These are phyloP conservation scores for Halcyon badia DNA, from an alignment of 2,797 vertebrate species.

Conservation along the genomic window DNA sequence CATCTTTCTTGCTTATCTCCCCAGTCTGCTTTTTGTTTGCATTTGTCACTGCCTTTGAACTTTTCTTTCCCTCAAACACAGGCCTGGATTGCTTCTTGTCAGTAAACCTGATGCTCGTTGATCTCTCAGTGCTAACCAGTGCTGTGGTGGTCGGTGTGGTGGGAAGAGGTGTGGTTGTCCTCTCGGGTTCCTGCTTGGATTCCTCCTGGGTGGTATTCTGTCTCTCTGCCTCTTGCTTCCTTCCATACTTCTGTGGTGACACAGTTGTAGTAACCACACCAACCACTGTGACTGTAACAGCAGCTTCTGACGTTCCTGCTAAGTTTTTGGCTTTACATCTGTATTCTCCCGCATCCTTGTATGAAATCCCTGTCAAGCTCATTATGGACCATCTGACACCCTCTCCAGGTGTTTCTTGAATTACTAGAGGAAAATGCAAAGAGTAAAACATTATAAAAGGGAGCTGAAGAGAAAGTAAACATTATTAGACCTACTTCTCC, in stretches of 20 bases:
- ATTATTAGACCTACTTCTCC: neutral
- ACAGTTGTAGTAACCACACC: slow-evolving; percentile 81
- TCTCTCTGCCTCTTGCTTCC: slow-evolving; percentile 51
- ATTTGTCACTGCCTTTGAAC: slow-evolving; percentile 26
- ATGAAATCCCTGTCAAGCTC: slow-evolving; percentile 89
- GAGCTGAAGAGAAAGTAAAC: neutral
- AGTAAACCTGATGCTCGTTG: neutral
- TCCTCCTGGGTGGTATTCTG: slow-evolving; percentile 53
- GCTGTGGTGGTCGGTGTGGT: neutral
- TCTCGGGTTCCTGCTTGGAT: slow-evolving; percentile 24
- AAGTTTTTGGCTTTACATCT: slow-evolving; percentile 94
- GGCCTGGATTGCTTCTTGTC: slow-evolving; percentile 68
- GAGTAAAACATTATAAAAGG: neutral
- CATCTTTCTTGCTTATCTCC: slow-evolving; percentile 72
- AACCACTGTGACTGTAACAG: slow-evolving; percentile 87
- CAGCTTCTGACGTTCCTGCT: slow-evolving; percentile 88
- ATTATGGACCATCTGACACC: slow-evolving; percentile 96
- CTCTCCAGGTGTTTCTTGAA: slow-evolving; percentile 94
- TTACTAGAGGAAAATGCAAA: slow-evolving; percentile 81
- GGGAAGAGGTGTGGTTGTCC: neutral
- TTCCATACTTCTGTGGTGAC: slow-evolving; percentile 64
- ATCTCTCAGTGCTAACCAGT: slow-evolving; percentile 8
- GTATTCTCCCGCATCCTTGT: slow-evolving; percentile 92
- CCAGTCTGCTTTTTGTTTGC: slow-evolving; percentile 74
- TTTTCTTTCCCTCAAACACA: slow-evolving; percentile 48